These are phyloP conservation scores for Hyles lineata DNA, from an alignment of 2,888 invertebrate species.

Conservation along the genomic window DNA sequence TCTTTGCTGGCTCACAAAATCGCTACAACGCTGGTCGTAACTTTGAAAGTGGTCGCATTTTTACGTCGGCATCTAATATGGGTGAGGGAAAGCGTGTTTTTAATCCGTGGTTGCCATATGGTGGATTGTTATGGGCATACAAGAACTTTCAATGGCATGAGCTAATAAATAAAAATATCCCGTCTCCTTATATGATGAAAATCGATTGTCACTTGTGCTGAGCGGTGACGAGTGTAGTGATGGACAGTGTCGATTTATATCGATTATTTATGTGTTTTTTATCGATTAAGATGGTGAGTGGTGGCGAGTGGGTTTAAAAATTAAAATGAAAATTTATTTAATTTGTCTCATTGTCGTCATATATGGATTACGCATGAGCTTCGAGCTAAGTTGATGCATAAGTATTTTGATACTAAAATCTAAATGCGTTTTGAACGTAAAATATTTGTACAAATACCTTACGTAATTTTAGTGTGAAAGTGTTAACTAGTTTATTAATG, in stretches of 20 bases:
- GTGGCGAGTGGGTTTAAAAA: background rate
- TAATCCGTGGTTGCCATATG: conserved; percentile 16
- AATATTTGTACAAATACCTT: too few relatives aligned
- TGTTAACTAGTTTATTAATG: too few relatives aligned
- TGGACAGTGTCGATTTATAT: background rate
- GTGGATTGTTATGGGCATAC: conserved; percentile 27
- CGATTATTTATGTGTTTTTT: background rate
- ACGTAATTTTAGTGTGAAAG: too few relatives aligned
- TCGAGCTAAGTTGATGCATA: background rate
- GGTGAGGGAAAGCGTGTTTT: conserved; percentile 8
- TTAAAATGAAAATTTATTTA: background rate
- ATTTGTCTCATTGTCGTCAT: too few relatives aligned
- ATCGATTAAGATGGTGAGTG: background rate
- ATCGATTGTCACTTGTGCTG: conserved; percentile 38
- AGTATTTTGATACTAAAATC: too few relatives aligned
- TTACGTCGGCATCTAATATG: background rate
- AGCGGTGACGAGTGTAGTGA: conserved; percentile 22
- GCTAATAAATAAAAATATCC: conserved; percentile 51
- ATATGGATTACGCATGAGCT: background rate
- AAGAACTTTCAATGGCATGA: conserved; percentile 47
- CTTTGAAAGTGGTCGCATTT: conserved; percentile 3
- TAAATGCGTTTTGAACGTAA: too few relatives aligned
- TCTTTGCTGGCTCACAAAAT: too few relatives aligned
- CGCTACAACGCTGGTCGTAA: background rate
- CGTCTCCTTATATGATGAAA: conserved; percentile 40